Base-by-base conservation (phyloP, 2,797 vertebrate species). In the Amblyraja radiata region DNA sequence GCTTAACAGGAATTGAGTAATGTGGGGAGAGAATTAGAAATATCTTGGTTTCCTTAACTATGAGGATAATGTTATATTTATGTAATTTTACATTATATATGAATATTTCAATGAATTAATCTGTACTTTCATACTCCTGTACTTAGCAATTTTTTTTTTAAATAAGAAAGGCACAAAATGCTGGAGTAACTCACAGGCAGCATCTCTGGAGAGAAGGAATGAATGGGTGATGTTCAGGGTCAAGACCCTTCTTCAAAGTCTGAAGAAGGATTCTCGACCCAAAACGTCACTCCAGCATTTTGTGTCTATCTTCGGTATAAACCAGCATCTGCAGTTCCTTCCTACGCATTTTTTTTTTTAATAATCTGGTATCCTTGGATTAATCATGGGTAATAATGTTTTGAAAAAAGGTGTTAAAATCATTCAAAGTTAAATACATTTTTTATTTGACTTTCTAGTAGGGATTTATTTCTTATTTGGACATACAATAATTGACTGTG, bases 1-100 rank as follows among this genome's bases (percentile, higher is more conserved):
- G 94, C 94, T 0, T 32, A 94, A 94, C 93, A 95, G 94, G 94
- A 96, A 94, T 14, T 93, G 94, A 93, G 93, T 71, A 93, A n/a
- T 93, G 93, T 94, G 93, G 94, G 94, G 94, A 95, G 94, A 93
- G 94, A 94, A 93, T 94, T 93, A 95, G 93, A 94, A 94, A 94
- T 93, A 95, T 91, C 36, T 92, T 94, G 93, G 73, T 94, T 95
- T 95, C 93, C 93, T 88, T 32, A 93, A 63, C 80, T 76, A 5
- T 74, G 71, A 46, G 71, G 54, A 76, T 54, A 73, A 73, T 58
- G 25, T n/a, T 76, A 92, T 92, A 54, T 92, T 39, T 92, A 71
- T 92, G 39, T 76, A 58, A 74, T 74, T 54, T 91, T 71, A 76
- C 68, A 74, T 76, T 73, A 58, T 54, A 92, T 76, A 74, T 28